Evolutionary conservation across 2,113 vertebrate species (phyloP), one percentile per base, ranked within the genome.

Genomic region (Notechis scutatus): DNA sequence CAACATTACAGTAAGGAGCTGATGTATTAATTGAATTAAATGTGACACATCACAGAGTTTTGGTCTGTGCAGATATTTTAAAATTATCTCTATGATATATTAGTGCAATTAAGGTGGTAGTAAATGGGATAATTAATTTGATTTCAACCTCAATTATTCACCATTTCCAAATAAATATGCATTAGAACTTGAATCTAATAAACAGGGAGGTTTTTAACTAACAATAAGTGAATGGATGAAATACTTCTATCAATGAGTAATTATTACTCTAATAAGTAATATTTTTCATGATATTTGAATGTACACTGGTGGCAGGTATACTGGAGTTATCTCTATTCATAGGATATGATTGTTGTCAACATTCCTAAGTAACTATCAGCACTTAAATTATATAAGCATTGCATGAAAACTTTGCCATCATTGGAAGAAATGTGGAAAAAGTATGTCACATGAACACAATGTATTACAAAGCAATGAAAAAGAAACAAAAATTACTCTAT

Each of bases 291-390:
- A 54, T 52, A 64, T 64, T 59, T 87, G 55, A 64, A 61, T 91
- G 64, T 4, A 89, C 4, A n/a, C 12, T 69, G 42, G 8, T 56
- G 29, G 0, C 85, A 93, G 88, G 15, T 18, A 45, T 4, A 56
- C 1, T 1, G 10, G 29, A 61, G 1, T 12, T 93, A 91, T 11
- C 91, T 86, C n/a, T 88, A n/a, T 42, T 88, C 92, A 89, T 24
- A 20, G 39, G 47, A 69, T 89, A 0, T 64, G 89, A 34, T 23
- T 94, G 93, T 90, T 92, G 85, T 39, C 61, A 92, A 93, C 3
- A 0, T 87, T 23, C 52, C 95, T 96, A 96, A 94, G 95, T 29
- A 94, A 88, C 89, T 95, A 93, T 96, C 94, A 95, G 91, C 55
- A 52, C 87, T 92, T 94, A 96, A 90, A 90, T 96, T 94, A 94